phyloP scores from a whole-genome alignment of 2,797 vertebrate species.

The Brachyrhaphis roseni region DNA sequence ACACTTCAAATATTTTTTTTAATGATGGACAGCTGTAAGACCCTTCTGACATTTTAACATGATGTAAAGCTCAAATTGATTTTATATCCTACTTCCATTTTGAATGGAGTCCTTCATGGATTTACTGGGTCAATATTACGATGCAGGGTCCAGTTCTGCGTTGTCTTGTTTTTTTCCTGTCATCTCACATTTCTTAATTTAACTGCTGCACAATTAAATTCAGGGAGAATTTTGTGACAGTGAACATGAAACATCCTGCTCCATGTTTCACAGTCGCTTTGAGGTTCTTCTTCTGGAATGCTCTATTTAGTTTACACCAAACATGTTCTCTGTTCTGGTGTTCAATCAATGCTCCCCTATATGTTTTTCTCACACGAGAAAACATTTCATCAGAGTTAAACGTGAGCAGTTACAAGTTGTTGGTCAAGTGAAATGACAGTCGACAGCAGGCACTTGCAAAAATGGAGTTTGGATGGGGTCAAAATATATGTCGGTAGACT shows the following conservation, averaged over 20 bases:
- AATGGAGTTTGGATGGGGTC: conserved; percentile 6
- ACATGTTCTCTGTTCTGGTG: background rate
- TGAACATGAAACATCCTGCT: background rate
- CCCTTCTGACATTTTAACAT: too few relatives aligned
- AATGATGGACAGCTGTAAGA: too few relatives aligned
- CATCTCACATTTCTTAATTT: too few relatives aligned
- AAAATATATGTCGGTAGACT: conserved; percentile 2
- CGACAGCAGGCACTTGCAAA: conserved; percentile 16
- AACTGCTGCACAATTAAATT: background rate
- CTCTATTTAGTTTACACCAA: background rate
- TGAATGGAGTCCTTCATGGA: too few relatives aligned
- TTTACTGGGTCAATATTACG: background rate
- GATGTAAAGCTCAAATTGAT: too few relatives aligned
- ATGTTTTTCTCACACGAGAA: background rate
- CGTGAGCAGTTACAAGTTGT: background rate
- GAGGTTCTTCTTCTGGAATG: background rate
- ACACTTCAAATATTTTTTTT: too few relatives aligned
- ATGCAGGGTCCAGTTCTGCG: background rate
- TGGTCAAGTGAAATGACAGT: conserved; percentile 56
- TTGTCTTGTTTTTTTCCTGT: background rate
- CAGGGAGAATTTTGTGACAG: background rate
- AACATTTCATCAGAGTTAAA: background rate
- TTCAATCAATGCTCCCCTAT: background rate
- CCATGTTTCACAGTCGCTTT: background rate
- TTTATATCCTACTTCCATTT: too few relatives aligned